Conservation (phyloP, 2,113 vertebrate genomes). For the Cercocebus atys region DNA sequence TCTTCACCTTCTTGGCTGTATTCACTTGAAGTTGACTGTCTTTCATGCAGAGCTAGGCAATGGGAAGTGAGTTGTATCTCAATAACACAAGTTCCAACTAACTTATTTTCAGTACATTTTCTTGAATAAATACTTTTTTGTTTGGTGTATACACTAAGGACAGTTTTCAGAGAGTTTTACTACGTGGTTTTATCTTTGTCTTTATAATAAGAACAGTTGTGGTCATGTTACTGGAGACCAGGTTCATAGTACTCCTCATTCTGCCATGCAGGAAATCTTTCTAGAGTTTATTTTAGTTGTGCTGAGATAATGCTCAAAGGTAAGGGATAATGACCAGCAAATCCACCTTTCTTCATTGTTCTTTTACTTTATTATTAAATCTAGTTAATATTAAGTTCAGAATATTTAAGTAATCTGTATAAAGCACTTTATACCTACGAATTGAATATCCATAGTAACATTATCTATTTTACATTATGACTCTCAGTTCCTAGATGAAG, state of each 20-base stretch:
- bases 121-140: neutral
- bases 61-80: too few species aligned
- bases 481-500: neutral
- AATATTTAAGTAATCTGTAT: neutral
- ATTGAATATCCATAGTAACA: neutral
- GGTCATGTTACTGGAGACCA: neutral
- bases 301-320: neutral
- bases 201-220: neutral
- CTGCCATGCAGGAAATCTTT: neutral
- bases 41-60: too few species aligned
- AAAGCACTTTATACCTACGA: neutral
- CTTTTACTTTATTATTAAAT: neutral
- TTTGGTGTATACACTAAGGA: neutral
- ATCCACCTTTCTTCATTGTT: neutral
- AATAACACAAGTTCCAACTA: neutral
- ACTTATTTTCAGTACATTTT: neutral
- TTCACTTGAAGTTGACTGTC: neutral
- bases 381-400: neutral
- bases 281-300: neutral
- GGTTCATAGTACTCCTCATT: neutral
- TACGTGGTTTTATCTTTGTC: neutral
- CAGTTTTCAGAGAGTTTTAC: neutral
- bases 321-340: neutral
- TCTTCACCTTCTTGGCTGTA: neutral
- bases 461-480: neutral